A percentile compares a stretch with the other conserved stretches of the same genome.
These are phyloP conservation scores for Pitangus sulphuratus DNA, from an alignment of 2,797 vertebrate species.

Conservation along the genomic window DNA sequence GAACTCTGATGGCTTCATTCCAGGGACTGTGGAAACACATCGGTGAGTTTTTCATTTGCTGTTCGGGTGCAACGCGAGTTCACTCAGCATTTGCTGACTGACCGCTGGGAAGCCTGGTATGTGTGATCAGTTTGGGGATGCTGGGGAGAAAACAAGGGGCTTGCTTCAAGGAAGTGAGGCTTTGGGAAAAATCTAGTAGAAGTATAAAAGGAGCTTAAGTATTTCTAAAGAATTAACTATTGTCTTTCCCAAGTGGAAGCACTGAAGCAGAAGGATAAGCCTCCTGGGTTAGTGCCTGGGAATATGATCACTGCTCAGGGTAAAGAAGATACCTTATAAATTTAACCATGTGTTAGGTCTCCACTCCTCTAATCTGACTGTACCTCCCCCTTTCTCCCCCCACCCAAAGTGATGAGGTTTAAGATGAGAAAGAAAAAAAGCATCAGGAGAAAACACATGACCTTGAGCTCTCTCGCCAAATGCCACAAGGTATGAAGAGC, in stretches of 20 bases:
- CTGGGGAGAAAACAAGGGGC: not conserved
- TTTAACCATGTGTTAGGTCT: not conserved
- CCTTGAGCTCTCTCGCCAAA: not conserved
- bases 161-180: not conserved
- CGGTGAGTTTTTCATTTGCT: not conserved
- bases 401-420: not conserved
- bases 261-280: not conserved
- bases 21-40: not conserved
- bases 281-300: not conserved
- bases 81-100: not conserved
- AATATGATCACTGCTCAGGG: not conserved
- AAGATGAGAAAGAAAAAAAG: not conserved
- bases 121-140: not conserved
- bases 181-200: not conserved
- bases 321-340: not conserved
- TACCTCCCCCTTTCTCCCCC: rapidly evolving
- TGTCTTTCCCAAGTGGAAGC: not conserved
- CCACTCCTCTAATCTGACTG: not conserved
- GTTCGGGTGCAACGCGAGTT: not conserved
- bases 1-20: not conserved
- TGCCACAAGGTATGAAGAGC: not conserved
- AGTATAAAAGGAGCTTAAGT: not conserved
- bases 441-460: not conserved
- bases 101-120: not conserved
- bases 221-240: not conserved